These are phyloP conservation scores for Neodon shergylaensis DNA, from an alignment of 2,113 vertebrate genomes.

Conservation along the genomic window DNA sequence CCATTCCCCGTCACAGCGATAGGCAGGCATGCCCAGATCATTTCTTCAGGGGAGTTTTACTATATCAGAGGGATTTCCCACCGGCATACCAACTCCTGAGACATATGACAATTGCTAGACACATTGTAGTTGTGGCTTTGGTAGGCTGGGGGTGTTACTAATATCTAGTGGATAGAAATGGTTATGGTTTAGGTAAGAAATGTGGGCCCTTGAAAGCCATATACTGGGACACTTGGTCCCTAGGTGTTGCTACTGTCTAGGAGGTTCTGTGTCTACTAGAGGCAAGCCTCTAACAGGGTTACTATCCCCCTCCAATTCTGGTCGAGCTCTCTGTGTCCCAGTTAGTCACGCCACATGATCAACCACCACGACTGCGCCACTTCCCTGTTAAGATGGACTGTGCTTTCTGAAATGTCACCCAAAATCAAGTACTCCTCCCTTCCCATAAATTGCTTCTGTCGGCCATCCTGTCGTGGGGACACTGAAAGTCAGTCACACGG, in stretches of 20 bases:
- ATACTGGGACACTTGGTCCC: too few relatives aligned
- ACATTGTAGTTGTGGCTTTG: background rate
- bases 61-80: background rate
- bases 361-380: background rate
- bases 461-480: background rate
- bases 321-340: background rate
- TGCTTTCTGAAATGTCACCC: background rate
- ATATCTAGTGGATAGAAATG: background rate
- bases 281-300: too few relatives aligned
- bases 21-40: background rate
- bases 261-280: background rate
- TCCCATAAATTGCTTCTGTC: background rate
- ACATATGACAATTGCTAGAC: background rate
- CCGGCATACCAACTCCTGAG: accelerated
- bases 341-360: background rate
- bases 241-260: background rate
- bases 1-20: background rate
- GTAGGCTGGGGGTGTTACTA: accelerated
- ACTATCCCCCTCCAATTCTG: background rate
- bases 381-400: background rate
- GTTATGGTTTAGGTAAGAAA: background rate
- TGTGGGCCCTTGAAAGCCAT: background rate
- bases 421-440: background rate
- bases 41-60: background rate
- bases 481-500: background rate